Evolutionary conservation across 1,140 invertebrate genomes (phyloP).

Genomic region (Lepidurus couesii): DNA sequence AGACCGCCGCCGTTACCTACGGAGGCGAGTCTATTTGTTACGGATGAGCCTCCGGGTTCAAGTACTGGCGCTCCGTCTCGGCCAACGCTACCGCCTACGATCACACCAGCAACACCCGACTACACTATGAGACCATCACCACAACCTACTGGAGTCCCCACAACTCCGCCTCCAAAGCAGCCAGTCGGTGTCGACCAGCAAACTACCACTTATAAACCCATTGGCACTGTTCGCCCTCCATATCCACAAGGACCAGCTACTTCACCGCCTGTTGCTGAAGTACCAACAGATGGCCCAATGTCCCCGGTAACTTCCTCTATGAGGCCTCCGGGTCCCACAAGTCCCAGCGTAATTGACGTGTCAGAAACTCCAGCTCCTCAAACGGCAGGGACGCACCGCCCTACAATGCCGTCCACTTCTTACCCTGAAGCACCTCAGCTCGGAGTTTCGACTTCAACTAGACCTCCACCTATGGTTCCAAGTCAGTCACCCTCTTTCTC

Average conservation of each 20-base stretch:
- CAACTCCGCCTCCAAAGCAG: not conserved
- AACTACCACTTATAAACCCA: not conserved
- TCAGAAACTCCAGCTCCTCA: not conserved
- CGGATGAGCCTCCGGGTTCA: not conserved
- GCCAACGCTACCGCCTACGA: not conserved
- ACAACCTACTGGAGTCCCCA: constrained; percentile 8
- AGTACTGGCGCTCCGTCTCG: not conserved
- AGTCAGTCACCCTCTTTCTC: not conserved
- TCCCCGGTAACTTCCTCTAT: not conserved
- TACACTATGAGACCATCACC: not conserved
- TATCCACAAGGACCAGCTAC: not conserved
- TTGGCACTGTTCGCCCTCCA: not conserved
- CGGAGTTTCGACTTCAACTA: not conserved
- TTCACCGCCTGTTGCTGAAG: constrained; percentile 24
- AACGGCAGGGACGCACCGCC: not conserved
- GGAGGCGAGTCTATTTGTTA: constrained; percentile 15
- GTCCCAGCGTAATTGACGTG: constrained; percentile 23
- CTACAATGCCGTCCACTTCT: not conserved
- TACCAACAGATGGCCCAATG: not conserved
- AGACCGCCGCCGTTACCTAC: constrained; percentile 9
- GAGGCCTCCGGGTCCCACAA: constrained; percentile 5
- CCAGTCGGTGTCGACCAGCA: not conserved
- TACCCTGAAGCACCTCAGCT: not conserved
- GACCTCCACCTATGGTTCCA: constrained; percentile 11
- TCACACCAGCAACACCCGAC: not conserved